These are phyloP conservation scores for Zhuqinia jingwanae DNA, from an alignment of 2,888 invertebrate species.

Conservation along the genomic window DNA sequence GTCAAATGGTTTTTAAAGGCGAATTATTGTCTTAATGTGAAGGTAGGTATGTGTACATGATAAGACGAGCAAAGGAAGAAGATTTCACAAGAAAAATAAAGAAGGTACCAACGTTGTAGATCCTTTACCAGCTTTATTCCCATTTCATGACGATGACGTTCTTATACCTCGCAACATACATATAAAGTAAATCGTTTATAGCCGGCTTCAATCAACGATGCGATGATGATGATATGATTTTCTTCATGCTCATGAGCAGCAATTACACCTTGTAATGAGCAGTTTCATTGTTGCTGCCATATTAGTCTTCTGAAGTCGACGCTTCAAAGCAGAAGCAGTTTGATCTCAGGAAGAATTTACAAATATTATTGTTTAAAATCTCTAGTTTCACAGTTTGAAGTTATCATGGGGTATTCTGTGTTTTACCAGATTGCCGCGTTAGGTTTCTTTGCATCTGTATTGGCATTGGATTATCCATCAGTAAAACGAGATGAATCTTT, in stretches of 20 bases:
- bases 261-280: conserved; percentile 45
- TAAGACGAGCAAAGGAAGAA: not conserved
- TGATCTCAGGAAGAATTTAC: conserved; percentile 53
- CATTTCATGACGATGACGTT: not conserved
- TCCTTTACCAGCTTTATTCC: not conserved
- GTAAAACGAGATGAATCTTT: conserved; percentile 89
- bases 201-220: conserved; percentile 31
- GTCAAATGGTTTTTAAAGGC: no score
- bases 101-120: not conserved
- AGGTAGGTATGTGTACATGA: not conserved
- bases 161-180: not conserved
- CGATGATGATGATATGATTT: conserved; percentile 6
- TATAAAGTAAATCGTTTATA: not conserved
- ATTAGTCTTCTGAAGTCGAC: conserved; percentile 61
- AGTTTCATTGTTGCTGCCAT: conserved; percentile 34
- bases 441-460: conserved; percentile 2
- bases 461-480: conserved; percentile 86
- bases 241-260: conserved; percentile 1
- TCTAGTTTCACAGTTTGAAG: not conserved
- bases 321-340: conserved; percentile 61
- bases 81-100: not conserved
- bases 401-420: conserved; percentile 44
- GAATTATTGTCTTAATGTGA: no score
- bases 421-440: conserved; percentile 3
- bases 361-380: not conserved